phyloP scores from a whole-genome alignment of 2,113 vertebrate genomes.

The Platycercus adscitus region DNA sequence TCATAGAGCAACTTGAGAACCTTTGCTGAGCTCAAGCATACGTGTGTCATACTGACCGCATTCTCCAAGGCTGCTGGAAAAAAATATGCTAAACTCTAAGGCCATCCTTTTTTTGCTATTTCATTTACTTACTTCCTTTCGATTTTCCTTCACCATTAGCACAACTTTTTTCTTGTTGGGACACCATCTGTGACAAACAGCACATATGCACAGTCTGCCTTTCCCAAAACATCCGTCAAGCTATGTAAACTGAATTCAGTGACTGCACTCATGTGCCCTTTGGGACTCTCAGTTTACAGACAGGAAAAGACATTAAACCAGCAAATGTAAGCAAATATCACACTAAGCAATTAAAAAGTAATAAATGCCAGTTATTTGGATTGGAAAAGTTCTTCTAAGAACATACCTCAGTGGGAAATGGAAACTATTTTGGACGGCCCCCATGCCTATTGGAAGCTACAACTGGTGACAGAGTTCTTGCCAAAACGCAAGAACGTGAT shows the following conservation, averaged over 20 bases:
- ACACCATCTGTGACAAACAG: not conserved
- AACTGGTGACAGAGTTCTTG: not conserved
- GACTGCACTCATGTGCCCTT: not conserved
- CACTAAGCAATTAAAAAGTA: slow-evolving; percentile 40
- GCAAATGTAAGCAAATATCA: slow-evolving; percentile 35
- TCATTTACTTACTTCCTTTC: not conserved
- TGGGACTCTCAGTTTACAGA: slow-evolving; percentile 25
- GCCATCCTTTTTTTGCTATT: not conserved
- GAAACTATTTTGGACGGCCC: slow-evolving; percentile 17
- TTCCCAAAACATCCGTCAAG: slow-evolving; percentile 1
- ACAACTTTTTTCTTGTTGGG: not conserved
- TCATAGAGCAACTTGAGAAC: not conserved
- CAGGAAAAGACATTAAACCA: slow-evolving; percentile 49
- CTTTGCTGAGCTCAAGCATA: not conserved
- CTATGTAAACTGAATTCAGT: slow-evolving; percentile 3
- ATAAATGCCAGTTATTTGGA: slow-evolving; percentile 38
- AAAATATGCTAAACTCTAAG: not conserved
- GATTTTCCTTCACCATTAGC: not conserved
- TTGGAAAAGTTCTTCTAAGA: slow-evolving; percentile 40
- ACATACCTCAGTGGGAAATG: slow-evolving; percentile 14
- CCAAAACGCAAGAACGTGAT: not conserved
- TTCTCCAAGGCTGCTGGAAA: not conserved
- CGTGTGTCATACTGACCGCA: not conserved
- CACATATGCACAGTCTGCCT: not conserved
- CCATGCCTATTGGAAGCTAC: not conserved